phyloP scores from a whole-genome alignment of 2,113 vertebrate species.

The chimpanzee (Pan troglodytes) region NHGRI_mPanTro3-v2.1_pri NC_072413.2:91737501-91738000 shows the following conservation, averaged over 20 bases:
- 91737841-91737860: rapidly evolving
- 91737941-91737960: background rate
- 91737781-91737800: too few species aligned
- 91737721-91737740: background rate
- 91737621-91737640: background rate
- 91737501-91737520: background rate
- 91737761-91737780: background rate
- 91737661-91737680: rapidly evolving
- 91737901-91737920: background rate
- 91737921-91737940: background rate
- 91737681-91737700: too few species aligned
- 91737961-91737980: background rate
- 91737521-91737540: background rate
- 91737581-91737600: background rate
- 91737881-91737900: background rate
- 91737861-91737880: background rate
- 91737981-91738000: rapidly evolving
- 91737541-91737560: rapidly evolving
- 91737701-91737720: background rate
- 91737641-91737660: background rate
- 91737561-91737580: rapidly evolving
- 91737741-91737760: background rate
- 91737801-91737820: background rate
- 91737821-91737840: background rate
- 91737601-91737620: conserved; percentile 21